Evolutionary conservation across 2,113 vertebrate species (phyloP), one percentile per base, ranked within the genome.

Genomic region (Pomatorhinus ruficollis): DNA sequence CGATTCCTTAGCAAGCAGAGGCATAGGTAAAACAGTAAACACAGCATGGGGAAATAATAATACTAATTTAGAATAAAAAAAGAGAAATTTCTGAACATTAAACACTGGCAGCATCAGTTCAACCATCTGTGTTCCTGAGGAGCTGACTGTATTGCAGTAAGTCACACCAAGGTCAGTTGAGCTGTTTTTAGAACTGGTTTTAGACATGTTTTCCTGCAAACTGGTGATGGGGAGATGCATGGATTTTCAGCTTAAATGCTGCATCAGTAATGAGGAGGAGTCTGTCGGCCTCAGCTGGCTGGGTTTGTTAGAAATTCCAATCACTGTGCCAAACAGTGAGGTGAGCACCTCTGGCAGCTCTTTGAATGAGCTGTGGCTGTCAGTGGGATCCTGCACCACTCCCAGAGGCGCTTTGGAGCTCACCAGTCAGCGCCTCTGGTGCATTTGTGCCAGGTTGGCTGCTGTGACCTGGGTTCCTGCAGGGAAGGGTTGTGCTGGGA

Each of bases 1-100:
- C 98, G 98, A 94, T 97, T 98, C 96, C 95, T 98, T 98, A 97
- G 98, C 98, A 98, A 97, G 97, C 84, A 96, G 93, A 97, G 93
- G 95, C 93, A 92, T 97, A 93, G 91, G 89, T 94, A 94, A 96
- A 96, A 87, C 85, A 96, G 80, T 96, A 96, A 97, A 97, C 91
- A 95, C 96, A 97, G 96, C 60, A 60, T 87, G 92, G 89, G 66
- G 92, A 98, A 96, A 97, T 89, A 82, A 94, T 92, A 92, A 72
- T 83, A 89, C 54, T 85, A 59, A 69, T 79, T 35, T 28, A 33
- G 21, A 23, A 20, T 57, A 39, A 37, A 53, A 94, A 49, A 61
- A 87, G 83, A 70, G 81, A 82, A 16, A 90, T 94, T 97, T 96
- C 85, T 89, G 72, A 92, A 76, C 84, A 89, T 96, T 90, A 94